phyloP scores from a whole-genome alignment of 2,113 vertebrate genomes.

The Marcusenius ussheri region DNA sequence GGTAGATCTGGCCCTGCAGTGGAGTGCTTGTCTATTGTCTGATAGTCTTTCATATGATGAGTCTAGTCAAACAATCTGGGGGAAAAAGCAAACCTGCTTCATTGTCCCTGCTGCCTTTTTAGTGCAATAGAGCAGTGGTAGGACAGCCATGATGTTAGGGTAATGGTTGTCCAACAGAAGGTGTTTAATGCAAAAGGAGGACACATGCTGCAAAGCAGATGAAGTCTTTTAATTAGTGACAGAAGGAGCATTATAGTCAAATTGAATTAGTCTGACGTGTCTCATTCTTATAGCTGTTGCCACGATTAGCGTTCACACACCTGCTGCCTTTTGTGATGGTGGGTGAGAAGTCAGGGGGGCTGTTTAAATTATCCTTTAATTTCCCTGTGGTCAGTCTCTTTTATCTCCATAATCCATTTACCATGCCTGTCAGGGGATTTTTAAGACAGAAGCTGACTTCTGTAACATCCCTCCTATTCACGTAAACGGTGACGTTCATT shows the following conservation, averaged over 20 bases:
- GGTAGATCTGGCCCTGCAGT: not conserved
- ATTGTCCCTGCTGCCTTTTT: too few species aligned
- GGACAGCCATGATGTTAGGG: not conserved
- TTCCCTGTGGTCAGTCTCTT: not conserved
- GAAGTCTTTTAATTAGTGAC: not conserved
- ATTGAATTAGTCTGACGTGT: not conserved
- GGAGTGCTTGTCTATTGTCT: not conserved
- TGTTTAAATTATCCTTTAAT: not conserved
- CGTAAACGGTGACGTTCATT: not conserved
- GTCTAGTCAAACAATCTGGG: not conserved
- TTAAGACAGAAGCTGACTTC: not conserved
- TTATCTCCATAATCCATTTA: not conserved
- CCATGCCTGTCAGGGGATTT: not conserved
- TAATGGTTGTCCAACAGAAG: not conserved
- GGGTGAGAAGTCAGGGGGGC: not conserved
- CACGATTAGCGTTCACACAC: not conserved
- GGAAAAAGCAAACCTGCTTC: too few species aligned
- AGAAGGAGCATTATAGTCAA: not conserved
- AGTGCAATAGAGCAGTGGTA: not conserved
- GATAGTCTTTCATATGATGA: not conserved
- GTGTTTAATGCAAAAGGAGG: not conserved
- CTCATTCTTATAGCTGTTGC: not conserved
- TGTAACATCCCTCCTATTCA: not conserved
- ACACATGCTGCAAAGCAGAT: not conserved
- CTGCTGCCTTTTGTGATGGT: slow-evolving; percentile 7